Conservation (phyloP, 2,113 vertebrate species). For the Papio anubis region DNA sequence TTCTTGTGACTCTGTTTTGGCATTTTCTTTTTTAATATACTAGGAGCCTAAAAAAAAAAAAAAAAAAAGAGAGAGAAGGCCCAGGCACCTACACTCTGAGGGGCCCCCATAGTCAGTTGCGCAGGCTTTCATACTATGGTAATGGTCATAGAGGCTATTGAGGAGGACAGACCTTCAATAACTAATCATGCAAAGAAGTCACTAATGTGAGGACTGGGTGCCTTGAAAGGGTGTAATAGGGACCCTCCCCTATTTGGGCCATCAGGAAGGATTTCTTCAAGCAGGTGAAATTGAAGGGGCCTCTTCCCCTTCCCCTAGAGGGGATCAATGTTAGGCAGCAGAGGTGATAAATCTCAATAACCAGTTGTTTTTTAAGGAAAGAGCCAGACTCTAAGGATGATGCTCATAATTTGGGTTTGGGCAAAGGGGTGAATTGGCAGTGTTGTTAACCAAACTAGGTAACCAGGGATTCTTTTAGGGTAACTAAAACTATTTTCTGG, state of each 20-base stretch:
- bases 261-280: background rate
- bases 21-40: background rate
- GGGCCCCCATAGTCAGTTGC: background rate
- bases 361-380: background rate
- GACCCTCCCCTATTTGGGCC: background rate
- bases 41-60: background rate
- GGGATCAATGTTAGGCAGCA: background rate
- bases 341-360: background rate
- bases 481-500: background rate
- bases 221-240: background rate
- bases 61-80: background rate
- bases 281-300: background rate
- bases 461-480: background rate
- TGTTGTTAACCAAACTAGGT: background rate
- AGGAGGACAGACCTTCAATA: background rate
- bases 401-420: background rate
- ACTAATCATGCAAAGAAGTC: background rate
- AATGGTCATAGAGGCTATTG: background rate
- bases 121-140: background rate
- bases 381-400: background rate
- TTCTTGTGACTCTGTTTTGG: background rate
- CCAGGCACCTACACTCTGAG: background rate
- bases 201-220: background rate
- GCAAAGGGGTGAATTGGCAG: background rate
- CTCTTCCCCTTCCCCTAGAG: background rate